Evolutionary conservation across 2,797 vertebrate species (phyloP).

Genomic region (Coreius guichenoti): DNA sequence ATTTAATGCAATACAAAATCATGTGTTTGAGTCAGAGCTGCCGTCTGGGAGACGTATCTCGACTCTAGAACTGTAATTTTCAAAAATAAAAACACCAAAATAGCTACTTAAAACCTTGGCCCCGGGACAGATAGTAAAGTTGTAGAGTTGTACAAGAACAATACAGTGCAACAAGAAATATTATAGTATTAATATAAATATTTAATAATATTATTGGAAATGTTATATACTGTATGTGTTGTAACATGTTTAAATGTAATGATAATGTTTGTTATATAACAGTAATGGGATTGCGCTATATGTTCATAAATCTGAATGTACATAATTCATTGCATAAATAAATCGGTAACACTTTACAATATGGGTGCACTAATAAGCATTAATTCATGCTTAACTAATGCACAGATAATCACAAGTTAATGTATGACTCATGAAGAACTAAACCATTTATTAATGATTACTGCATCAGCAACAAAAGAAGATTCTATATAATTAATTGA

Average conservation of each 20-base stretch:
- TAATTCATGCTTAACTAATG: too few species aligned
- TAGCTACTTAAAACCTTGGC: not conserved
- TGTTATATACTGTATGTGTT: not conserved
- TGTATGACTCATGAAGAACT: too few species aligned
- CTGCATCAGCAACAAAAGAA: too few species aligned
- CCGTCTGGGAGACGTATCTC: slow-evolving; percentile 13
- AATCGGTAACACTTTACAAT: too few species aligned
- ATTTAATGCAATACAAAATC: slow-evolving; percentile 18
- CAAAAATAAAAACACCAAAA: not conserved
- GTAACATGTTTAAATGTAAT: not conserved
- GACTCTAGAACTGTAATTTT: slow-evolving; percentile 35
- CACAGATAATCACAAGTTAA: too few species aligned
- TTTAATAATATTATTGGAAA: not conserved
- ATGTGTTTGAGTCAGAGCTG: slow-evolving; percentile 13
- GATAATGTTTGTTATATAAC: too few species aligned
- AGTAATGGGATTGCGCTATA: not conserved
- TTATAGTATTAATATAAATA: not conserved
- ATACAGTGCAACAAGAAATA: not conserved
- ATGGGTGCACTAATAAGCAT: too few species aligned
- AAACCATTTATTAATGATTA: too few species aligned
- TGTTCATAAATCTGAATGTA: too few species aligned
- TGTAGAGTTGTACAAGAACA: not conserved
- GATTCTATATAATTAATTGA: too few species aligned
- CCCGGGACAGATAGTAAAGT: not conserved
- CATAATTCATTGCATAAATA: too few species aligned